Conservation (phyloP, 1,140 invertebrate species). For the Hermetia illucens region DNA sequence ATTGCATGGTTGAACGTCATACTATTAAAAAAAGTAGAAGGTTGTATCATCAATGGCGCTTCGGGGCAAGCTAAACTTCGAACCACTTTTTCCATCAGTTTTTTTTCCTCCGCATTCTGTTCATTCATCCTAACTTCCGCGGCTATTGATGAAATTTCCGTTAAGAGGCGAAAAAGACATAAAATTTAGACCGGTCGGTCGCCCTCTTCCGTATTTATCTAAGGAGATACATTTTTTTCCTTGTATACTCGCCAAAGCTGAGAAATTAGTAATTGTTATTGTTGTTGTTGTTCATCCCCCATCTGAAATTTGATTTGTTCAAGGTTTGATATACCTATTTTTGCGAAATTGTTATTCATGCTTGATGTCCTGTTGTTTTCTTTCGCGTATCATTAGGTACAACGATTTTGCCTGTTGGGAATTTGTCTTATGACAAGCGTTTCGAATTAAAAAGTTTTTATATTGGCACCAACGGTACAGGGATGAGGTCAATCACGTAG, state of each 20-base stretch:
- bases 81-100: too few relatives aligned
- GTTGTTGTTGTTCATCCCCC: too few relatives aligned
- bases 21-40: too few relatives aligned
- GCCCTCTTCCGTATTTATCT: not conserved
- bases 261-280: too few relatives aligned
- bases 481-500: not conserved
- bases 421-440: not conserved
- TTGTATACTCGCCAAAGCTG: too few relatives aligned
- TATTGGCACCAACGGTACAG: not conserved
- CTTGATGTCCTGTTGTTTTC: not conserved
- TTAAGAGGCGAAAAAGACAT: constrained; percentile 1
- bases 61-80: too few relatives aligned
- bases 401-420: not conserved
- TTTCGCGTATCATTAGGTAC: not conserved
- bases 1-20: too few relatives aligned
- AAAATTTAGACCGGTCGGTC: not conserved
- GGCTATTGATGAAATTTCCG: too few relatives aligned
- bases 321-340: too few relatives aligned
- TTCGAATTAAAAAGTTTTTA: not conserved
- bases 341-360: not conserved
- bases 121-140: not conserved
- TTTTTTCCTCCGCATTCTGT: not conserved
- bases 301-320: too few relatives aligned
- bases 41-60: too few relatives aligned
- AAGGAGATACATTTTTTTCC: not conserved